These are phyloP conservation scores for Carcharodon carcharias DNA, from an alignment of 2,797 vertebrate genomes.

Conservation along the genomic window DNA sequence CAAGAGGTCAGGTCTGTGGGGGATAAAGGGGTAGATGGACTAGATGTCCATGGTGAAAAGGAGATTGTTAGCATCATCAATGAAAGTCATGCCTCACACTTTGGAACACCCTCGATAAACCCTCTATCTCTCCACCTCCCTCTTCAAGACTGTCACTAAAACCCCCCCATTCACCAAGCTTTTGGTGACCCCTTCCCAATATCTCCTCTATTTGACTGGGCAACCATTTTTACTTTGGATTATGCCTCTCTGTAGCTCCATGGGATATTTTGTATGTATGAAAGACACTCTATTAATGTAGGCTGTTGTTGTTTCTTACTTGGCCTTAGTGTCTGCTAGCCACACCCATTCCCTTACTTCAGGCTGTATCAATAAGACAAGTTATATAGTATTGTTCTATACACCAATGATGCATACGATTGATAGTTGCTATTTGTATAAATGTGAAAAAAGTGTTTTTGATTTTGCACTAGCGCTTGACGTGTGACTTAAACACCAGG, in stretches of 20 bases:
- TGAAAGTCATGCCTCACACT: no score
- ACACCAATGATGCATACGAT: neutral
- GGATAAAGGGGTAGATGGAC: no score
- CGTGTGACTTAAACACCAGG: neutral
- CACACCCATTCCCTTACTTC: neutral
- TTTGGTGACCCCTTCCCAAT: neutral
- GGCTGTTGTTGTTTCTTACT: neutral
- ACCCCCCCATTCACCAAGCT: neutral
- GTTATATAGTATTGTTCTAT: neutral
- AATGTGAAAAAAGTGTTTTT: neutral
- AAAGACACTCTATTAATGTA: neutral
- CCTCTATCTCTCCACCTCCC: no score
- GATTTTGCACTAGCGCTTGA: neutral
- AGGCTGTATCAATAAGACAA: neutral
- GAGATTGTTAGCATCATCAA: no score
- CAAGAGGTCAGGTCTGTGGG: no score
- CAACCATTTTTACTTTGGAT: neutral
- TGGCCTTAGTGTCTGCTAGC: neutral
- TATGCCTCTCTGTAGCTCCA: neutral
- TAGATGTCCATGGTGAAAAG: no score
- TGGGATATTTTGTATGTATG: no score
- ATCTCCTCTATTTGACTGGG: neutral
- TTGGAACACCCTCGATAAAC: no score
- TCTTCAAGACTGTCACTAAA: neutral
- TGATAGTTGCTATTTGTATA: neutral